Conservation (phyloP, 2,888 invertebrate genomes). For the Conomelus anceps region DNA sequence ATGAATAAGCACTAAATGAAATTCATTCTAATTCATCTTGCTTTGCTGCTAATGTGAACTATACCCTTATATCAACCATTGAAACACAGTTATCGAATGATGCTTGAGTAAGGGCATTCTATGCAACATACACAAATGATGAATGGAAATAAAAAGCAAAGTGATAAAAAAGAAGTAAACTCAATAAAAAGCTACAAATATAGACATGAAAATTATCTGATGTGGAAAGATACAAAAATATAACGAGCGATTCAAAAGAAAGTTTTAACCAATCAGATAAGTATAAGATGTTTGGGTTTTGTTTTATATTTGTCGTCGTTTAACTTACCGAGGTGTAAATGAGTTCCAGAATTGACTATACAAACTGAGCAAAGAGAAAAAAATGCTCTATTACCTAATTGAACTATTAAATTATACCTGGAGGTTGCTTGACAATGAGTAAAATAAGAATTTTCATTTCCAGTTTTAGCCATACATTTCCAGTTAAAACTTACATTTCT, state of each 20-base stretch:
- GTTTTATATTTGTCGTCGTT: constrained; percentile 24
- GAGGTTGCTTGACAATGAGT: constrained; percentile 11
- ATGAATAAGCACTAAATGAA: no score
- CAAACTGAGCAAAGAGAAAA: constrained; percentile 34
- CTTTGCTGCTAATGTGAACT: background rate
- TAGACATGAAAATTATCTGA: constrained; percentile 19
- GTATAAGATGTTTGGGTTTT: constrained; percentile 25
- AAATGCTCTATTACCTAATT: constrained; percentile 15
- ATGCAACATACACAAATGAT: constrained; percentile 24
- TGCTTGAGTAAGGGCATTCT: constrained; percentile 15
- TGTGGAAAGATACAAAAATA: constrained; percentile 19
- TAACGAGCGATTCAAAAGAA: constrained; percentile 29
- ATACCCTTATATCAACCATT: background rate
- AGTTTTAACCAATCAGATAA: constrained; percentile 28
- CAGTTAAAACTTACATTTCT: no score
- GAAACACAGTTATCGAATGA: background rate
- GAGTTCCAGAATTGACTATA: constrained; percentile 97
- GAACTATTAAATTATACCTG: constrained; percentile 10
- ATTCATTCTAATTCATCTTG: background rate
- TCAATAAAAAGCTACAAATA: constrained; percentile 24
- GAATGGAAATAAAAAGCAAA: constrained; percentile 22
- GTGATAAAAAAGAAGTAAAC: constrained; percentile 20
- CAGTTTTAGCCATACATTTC: no score
- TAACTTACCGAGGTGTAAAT: constrained; percentile 96
- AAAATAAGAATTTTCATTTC: background rate